Evolutionary conservation across 2,888 invertebrate species (phyloP), one percentile per base, ranked within the genome.

Genomic region (Metallyticus violacea): DNA sequence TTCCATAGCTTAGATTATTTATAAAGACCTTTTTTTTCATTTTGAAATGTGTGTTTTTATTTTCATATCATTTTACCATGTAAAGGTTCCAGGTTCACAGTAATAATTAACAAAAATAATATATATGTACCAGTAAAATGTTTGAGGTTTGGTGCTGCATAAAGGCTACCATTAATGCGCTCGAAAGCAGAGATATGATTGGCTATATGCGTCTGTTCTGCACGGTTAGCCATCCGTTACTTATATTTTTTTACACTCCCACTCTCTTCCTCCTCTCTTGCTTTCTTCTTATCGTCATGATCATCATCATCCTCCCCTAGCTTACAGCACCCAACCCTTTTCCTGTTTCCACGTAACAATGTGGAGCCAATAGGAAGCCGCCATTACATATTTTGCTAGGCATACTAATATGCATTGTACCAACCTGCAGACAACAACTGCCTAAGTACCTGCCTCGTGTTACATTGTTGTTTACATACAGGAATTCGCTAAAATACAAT

Each of bases 311-410:
- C n/a, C n/a, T 28, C 77, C 76, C 40, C 83, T 77, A 28, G 25
- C 29, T n/a, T 25, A 81, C 29, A 81, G 1, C 76, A 82, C 76
- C 82, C 29, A 82, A n/a, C 82, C 82, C 76, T 83, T 83, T 83
- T 83, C 83, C 83, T 83, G 83, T 83, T 27, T 29, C 77, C 6
- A 83, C 77, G 22, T 29, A 83, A 83, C 82, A 83, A 83, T 77
- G 76, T 77, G 27, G 28, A 83, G 77, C 83, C 83, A 83, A 83
- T 83, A 83, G 83, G 83, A 83, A 77, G 77, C 83, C 27, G 2
- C 77, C 77, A 83, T 83, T 83, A 83, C 83, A 77, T 40, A n/a
- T 26, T 83, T 28, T 26, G n/a, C 25, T 79, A 0, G 7, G 62
- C 62, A 81, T 81, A n/a, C n/a, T n/a, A n/a, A n/a, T 22, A 7